Evolutionary conservation across 2,113 vertebrate species (phyloP).

Genomic region (Pelodiscus sinensis): DNA sequence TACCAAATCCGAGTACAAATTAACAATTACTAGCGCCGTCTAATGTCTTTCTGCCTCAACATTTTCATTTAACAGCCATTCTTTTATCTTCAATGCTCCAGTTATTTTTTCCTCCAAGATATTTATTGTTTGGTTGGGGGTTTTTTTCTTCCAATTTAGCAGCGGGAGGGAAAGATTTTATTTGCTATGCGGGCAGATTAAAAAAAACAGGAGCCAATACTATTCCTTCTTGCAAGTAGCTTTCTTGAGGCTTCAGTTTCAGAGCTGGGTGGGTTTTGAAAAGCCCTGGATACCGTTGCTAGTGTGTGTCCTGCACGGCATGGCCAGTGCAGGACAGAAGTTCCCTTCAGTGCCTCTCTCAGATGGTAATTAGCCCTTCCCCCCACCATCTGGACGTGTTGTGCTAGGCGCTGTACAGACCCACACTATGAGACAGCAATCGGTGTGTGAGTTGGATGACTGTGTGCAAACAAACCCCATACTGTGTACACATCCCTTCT

Average conservation of each 20-base stretch:
- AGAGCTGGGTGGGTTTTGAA: not conserved
- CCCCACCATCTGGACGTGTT: not conserved
- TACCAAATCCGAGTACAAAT: constrained; percentile 71
- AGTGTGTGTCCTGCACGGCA: not conserved
- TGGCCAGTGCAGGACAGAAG: not conserved
- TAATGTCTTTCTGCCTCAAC: constrained; percentile 70
- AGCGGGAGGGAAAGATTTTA: constrained; percentile 37
- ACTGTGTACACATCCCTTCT: not conserved
- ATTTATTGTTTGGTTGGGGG: constrained; percentile 16
- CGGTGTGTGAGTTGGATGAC: not conserved
- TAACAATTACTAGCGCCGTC: constrained; percentile 69
- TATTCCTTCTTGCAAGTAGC: not conserved
- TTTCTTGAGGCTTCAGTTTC: fast-evolving
- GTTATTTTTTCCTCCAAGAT: constrained; percentile 49
- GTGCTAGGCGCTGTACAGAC: not conserved
- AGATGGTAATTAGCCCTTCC: not conserved
- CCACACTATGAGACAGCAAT: not conserved
- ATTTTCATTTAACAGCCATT: constrained; percentile 62
- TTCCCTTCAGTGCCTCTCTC: not conserved
- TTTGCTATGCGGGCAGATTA: not conserved
- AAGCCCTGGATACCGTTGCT: not conserved
- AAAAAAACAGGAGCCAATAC: not conserved
- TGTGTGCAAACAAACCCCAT: not conserved
- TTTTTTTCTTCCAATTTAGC: constrained; percentile 20
- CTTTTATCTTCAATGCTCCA: constrained; percentile 64